Evolutionary conservation across 2,888 invertebrate species (phyloP).

Genomic region (Meghimatium bilineatum): DNA sequence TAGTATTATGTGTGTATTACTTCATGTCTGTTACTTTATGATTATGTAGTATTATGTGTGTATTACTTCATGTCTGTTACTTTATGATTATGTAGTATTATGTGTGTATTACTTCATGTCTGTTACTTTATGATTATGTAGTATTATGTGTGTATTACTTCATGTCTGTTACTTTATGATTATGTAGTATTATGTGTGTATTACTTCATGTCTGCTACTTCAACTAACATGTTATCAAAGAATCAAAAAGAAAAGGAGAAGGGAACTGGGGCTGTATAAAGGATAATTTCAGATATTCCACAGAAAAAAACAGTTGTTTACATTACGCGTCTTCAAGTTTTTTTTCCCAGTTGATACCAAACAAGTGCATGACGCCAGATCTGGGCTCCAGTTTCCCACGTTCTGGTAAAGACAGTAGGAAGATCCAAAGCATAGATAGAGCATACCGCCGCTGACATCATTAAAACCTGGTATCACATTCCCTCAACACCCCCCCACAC

Average conservation of each 20-base stretch:
- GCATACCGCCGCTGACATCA: conserved; percentile 22
- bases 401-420: conserved; percentile 26
- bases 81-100: too few relatives aligned
- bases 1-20: too few relatives aligned
- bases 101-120: too few relatives aligned
- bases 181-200: too few relatives aligned
- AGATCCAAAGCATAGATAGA: conserved; percentile 32
- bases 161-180: too few relatives aligned
- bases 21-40: too few relatives aligned
- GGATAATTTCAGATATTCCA: conserved; percentile 4
- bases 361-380: background rate
- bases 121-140: too few relatives aligned
- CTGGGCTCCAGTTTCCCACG: conserved; percentile 24
- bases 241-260: too few relatives aligned
- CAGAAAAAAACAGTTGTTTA: conserved; percentile 18
- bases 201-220: background rate
- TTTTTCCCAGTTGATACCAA: background rate
- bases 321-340: background rate
- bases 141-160: too few relatives aligned
- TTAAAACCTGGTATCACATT: conserved; percentile 26
- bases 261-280: too few relatives aligned
- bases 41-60: too few relatives aligned
- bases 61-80: too few relatives aligned
- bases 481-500: conserved; percentile 7
- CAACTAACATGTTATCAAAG: background rate